Base-by-base conservation (phyloP, 2,113 vertebrate species). In the Leptobrachium ailaonicum region DNA sequence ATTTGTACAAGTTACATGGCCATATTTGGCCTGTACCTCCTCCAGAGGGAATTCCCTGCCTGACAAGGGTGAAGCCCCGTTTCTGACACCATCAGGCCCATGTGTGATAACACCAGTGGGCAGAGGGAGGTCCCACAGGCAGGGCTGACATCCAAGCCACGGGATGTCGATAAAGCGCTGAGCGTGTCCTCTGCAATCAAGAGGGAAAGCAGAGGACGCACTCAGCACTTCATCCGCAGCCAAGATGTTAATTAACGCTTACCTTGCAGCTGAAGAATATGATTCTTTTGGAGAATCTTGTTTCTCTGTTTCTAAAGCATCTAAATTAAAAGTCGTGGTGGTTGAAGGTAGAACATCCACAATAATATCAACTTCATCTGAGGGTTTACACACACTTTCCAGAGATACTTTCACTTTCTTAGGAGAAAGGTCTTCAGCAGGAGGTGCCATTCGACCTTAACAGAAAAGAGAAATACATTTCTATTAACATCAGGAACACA, bases 341-440 rank as follows among this genome's bases (percentile, higher is more conserved):
- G 84, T 89, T 1, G 94, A 84, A 14, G 93, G 87, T 66, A 92
- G 82, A 0, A 90, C 88, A 0, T 94, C 91, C 1, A 87, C 90
- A 78, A 92, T 93, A 50, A 84, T 88, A 84, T 98, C 96, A 1
- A 93, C 95, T 72, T 94, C 91, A 8, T 94, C 90, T 0, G 97
- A 97, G 83, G 94, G 96, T 71, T 96, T 96, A 74, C 94, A 91
- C 2, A 93, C 89, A 8, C 97, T 95, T 47, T 94, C 96, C 4
- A 97, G 94, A 3, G 96, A 95, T 43, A 98, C 94, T 84, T 98
- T 98, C 47, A 95, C 94, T 80, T 96, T 96, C 88, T 96, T 98
- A 0, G 93, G 95, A 80, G 93, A 92, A 43, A 92, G 85, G 73
- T 95, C 95, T 85, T 96, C 94, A 66, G 89, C 90, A 73, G 95